phyloP scores from a whole-genome alignment of 2,888 invertebrate genomes.

The Caenorhabditis sp. region DNA sequence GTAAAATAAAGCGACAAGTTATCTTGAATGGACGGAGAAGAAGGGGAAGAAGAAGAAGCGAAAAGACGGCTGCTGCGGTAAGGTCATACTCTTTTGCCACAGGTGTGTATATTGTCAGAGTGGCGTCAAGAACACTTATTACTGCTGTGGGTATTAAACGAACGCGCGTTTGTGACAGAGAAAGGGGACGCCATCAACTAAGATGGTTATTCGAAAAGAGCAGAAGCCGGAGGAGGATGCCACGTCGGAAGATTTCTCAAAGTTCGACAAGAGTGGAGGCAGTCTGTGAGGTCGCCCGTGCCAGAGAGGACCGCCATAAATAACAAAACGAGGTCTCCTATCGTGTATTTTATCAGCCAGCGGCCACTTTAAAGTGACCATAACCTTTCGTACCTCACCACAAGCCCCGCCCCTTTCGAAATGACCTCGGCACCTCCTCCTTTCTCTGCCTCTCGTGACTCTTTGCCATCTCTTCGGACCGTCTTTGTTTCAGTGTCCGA shows the following conservation, averaged over 20 bases:
- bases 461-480: neutral
- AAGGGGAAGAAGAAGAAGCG: slow-evolving; percentile 26
- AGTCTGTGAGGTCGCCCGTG: too few relatives aligned
- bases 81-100: slow-evolving; percentile 49
- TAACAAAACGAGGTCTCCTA: slow-evolving; percentile 34
- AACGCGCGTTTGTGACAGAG: slow-evolving; percentile 1
- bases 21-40: slow-evolving; percentile 44
- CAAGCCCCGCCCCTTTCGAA: slow-evolving; percentile 40
- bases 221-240: neutral
- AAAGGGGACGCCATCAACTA: neutral
- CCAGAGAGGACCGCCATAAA: slow-evolving; percentile 27
- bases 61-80: slow-evolving; percentile 36
- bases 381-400: slow-evolving; percentile 43
- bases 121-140: slow-evolving; percentile 53
- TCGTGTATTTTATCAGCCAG: slow-evolving; percentile 42
- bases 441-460: slow-evolving; percentile 16
- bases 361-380: slow-evolving; percentile 43
- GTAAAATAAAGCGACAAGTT: slow-evolving; percentile 51
- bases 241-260: too few relatives aligned
- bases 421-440: slow-evolving; percentile 38
- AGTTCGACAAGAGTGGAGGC: too few relatives aligned
- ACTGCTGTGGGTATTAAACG: slow-evolving; percentile 44
- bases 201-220: neutral
- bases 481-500: slow-evolving; percentile 30
- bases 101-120: slow-evolving; percentile 31